Evolutionary conservation across 2,797 vertebrate species (phyloP).

Genomic region (Ctenochaetus hawaiiensis): DNA sequence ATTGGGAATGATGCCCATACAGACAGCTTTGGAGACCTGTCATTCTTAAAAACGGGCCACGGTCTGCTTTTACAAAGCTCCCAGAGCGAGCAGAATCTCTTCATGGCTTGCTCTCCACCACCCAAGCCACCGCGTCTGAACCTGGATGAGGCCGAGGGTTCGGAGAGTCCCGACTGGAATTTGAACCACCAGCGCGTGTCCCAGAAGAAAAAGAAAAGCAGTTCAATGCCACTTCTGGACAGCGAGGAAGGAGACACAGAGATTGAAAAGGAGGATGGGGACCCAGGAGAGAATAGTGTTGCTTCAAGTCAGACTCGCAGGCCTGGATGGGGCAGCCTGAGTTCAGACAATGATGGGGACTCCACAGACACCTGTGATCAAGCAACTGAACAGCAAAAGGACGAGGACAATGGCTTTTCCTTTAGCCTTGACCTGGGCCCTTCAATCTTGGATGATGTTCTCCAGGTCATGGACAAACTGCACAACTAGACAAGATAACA

Average conservation of each 20-base stretch:
- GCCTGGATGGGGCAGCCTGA: slow-evolving; percentile 67
- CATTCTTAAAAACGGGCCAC: slow-evolving; percentile 88
- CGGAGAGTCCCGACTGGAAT: slow-evolving; percentile 72
- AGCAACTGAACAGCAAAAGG: slow-evolving; percentile 64
- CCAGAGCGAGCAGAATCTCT: slow-evolving; percentile 90
- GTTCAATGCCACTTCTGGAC: slow-evolving; percentile 81
- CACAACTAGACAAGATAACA: slow-evolving; percentile 60
- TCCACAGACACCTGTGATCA: slow-evolving; percentile 65
- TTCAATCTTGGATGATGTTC: slow-evolving; percentile 94
- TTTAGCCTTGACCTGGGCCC: slow-evolving; percentile 94
- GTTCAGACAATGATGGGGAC: slow-evolving; percentile 74
- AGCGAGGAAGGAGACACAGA: slow-evolving; percentile 66
- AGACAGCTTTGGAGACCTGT: slow-evolving; percentile 90
- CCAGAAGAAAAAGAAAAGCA: slow-evolving; percentile 83
- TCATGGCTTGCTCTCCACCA: slow-evolving; percentile 88
- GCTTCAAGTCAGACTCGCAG: slow-evolving; percentile 40
- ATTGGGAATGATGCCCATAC: slow-evolving; percentile 78
- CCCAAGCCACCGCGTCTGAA: slow-evolving; percentile 95
- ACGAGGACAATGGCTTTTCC: slow-evolving; percentile 85
- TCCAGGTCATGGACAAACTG: slow-evolving; percentile 92
- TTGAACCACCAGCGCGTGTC: slow-evolving; percentile 37
- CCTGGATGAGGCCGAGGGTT: slow-evolving; percentile 82
- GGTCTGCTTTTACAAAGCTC: slow-evolving; percentile 85
- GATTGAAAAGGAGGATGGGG: slow-evolving; percentile 46
- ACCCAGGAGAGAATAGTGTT: slow-evolving; percentile 34